Percentiles rank a stretch among this genome's conserved stretches.
phyloP scores from a whole-genome alignment of 1,140 invertebrate species.

The Brachionus calyciflorus region DNA sequence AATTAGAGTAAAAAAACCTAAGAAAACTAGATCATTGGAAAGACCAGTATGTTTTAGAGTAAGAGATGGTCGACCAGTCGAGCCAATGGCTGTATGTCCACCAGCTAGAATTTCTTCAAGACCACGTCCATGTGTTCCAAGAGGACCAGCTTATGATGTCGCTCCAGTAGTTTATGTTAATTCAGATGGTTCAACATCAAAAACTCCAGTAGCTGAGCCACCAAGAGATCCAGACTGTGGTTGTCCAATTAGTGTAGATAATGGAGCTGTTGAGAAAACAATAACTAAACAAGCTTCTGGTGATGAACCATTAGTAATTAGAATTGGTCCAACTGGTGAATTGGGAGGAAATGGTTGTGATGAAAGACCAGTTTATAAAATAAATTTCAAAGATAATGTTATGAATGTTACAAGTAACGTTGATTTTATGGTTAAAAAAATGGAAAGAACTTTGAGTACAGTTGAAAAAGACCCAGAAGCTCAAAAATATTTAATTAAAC shows the following conservation, averaged over 20 bases:
- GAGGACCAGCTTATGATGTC: background rate
- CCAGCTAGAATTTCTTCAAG: background rate
- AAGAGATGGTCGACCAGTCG: background rate
- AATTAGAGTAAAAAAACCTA: slow-evolving; percentile 28
- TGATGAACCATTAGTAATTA: slow-evolving; percentile 4
- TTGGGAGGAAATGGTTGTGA: slow-evolving; percentile 6
- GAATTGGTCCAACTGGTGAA: slow-evolving; percentile 1
- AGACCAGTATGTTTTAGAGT: slow-evolving; percentile 15
- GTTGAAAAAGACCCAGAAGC: background rate
- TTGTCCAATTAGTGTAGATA: background rate
- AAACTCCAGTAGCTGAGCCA: background rate
- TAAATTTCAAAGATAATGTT: slow-evolving; percentile 20
- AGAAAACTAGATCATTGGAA: background rate
- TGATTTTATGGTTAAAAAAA: slow-evolving; percentile 25
- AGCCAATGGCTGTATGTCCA: background rate
- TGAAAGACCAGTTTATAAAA: slow-evolving; percentile 20
- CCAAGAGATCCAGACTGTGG: slow-evolving; percentile 10
- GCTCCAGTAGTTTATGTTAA: slow-evolving; percentile 8
- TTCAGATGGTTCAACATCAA: background rate
- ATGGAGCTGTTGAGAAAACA: background rate
- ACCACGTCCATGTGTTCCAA: background rate
- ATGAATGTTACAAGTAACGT: slow-evolving; percentile 37
- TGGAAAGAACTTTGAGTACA: background rate
- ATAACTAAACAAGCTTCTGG: background rate
- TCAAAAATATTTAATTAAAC: slow-evolving; percentile 26